phyloP scores from a whole-genome alignment of 2,797 vertebrate genomes.

The Spea hammondii region DNA sequence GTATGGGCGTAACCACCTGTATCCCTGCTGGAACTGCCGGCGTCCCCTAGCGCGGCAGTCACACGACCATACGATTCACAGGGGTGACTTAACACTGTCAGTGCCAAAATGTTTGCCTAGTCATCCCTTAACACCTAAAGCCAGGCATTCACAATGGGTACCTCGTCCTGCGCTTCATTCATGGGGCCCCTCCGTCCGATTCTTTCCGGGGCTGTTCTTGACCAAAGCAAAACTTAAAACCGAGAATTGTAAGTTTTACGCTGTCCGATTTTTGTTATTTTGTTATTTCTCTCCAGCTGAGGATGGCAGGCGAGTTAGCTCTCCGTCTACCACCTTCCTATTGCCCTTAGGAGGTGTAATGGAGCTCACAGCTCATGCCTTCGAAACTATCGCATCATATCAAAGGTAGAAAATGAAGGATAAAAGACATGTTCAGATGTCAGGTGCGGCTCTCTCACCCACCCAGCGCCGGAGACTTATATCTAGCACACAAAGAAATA shows the following conservation, averaged over 20 bases:
- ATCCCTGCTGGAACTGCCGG: too few species aligned
- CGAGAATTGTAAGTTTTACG: neutral
- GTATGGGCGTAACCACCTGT: too few species aligned
- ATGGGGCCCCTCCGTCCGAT: too few species aligned
- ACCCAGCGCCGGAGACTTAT: neutral
- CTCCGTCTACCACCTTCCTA: neutral
- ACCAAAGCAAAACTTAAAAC: neutral
- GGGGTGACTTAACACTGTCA: too few species aligned
- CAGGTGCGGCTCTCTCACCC: neutral
- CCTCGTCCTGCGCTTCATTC: too few species aligned
- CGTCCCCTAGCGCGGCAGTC: too few species aligned
- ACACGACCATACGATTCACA: too few species aligned
- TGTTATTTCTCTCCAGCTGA: neutral
- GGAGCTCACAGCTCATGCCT: neutral
- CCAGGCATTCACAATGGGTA: too few species aligned
- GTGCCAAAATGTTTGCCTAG: too few species aligned
- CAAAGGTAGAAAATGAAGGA: slow-evolving; percentile 17
- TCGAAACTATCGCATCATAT: neutral
- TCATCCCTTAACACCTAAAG: too few species aligned
- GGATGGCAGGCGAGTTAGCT: neutral
- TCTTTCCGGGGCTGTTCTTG: too few species aligned
- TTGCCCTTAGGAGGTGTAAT: neutral
- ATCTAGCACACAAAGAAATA: slow-evolving; percentile 2
- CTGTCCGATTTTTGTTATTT: neutral
- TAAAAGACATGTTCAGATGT: neutral